phyloP scores from a whole-genome alignment of 2,113 vertebrate species.

The Dasyprocta punctata region DNA sequence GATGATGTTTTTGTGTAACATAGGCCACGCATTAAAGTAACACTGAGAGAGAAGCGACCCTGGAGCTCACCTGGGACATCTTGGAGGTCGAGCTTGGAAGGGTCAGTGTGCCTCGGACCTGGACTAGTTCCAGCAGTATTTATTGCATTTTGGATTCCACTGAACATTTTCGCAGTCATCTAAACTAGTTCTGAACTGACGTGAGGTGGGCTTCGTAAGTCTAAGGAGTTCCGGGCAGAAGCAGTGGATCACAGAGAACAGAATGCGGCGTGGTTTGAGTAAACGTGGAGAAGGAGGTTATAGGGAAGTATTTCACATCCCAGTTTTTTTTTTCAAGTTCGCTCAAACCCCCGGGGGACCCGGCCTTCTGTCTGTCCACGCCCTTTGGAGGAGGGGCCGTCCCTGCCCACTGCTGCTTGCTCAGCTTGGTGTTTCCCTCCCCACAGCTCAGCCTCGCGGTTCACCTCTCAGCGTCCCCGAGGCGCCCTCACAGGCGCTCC shows the following conservation, averaged over 20 bases:
- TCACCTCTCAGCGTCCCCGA: neutral
- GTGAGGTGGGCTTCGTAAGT: neutral
- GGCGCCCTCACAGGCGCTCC: neutral
- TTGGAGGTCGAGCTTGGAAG: neutral
- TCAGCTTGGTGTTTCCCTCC: neutral
- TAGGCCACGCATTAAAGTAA: neutral
- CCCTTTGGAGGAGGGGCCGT: neutral
- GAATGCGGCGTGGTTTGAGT: neutral
- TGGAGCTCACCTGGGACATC: neutral
- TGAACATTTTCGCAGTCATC: neutral
- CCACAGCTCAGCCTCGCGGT: neutral
- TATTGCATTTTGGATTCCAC: neutral
- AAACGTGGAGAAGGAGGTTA: neutral
- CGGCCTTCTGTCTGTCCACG: neutral
- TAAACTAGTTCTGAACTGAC: neutral
- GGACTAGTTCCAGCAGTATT: too few species aligned
- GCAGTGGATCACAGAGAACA: neutral
- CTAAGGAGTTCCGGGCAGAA: neutral
- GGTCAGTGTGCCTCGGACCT: fast-evolving
- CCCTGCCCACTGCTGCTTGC: neutral
- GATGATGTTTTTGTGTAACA: neutral
- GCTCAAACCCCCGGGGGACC: too few species aligned
- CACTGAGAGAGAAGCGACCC: neutral
- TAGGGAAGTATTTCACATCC: neutral
- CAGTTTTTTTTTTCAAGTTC: too few species aligned